Evolutionary conservation across 92 coral and sea anemone genomes (phyloP), one percentile per base, ranked within the genome.

Genomic region (Blastomussa wellsi): DNA sequence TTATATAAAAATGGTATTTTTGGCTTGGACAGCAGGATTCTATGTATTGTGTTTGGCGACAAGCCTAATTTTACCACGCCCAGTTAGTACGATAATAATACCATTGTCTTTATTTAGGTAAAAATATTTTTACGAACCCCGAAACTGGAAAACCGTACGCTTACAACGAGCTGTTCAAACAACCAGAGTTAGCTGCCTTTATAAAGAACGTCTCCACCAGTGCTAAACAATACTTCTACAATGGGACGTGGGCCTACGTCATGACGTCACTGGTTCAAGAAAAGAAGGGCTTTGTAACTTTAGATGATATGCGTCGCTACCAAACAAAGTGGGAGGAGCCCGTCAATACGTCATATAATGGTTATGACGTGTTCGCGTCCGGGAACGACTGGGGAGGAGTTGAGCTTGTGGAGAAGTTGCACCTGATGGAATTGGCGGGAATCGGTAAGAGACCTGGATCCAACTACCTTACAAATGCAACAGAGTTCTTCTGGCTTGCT

Each of bases 311-410:
- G 86, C 83, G 82, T n/a, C 60, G 87, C 32, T 95, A 95, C 85
- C 80, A 87, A 88, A 90, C 93, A 4, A 83, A 49, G 60, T 95
- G 98, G 98, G 93, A 94, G 49, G 84, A 81, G 79, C 94, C 97
- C 15, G 74, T 90, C 10, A 93, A 80, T 84, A 91, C 97, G 17
- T 87, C 94, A n/a, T 95, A 95, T 82, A 84, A 89, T 55, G 90
- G 89, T 51, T 78, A 83, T 39, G 77, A 87, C 2, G 91, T 92
- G 22, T 83, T 79, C 53, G 90, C 92, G 8, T 89, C 96, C 26
- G 97, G 98, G 28, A 47, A 91, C n/a, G 90, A 94, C 73, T 95
- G 95, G 89, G 98, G 98, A 14, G 98, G 98, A 35, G 90, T 84
- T 32, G 98, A 95, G 49, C 78, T 95, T n/a, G 84, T 90, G 4